These are phyloP conservation scores for Zoanthus sociatus DNA, from an alignment of 92 coral and sea anemone genomes.

Conservation along the genomic window DNA sequence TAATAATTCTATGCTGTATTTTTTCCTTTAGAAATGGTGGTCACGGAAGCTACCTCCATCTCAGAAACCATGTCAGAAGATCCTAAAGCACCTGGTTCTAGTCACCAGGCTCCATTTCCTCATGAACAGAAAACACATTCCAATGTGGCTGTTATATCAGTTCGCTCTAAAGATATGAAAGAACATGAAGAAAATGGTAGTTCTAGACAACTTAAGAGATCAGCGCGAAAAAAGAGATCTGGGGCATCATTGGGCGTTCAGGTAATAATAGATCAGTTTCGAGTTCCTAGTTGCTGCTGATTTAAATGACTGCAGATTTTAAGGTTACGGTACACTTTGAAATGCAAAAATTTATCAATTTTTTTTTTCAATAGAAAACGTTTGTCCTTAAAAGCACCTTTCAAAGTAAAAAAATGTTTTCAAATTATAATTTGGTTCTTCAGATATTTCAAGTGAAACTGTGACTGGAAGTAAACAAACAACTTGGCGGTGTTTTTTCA, in stretches of 20 bases:
- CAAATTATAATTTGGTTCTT: too few species aligned
- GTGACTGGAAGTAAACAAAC: too few species aligned
- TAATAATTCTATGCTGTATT: neutral
- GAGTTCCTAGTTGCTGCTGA: too few species aligned
- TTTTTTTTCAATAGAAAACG: too few species aligned
- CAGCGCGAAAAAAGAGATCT: conserved; percentile 56
- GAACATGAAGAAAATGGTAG: conserved; percentile 48
- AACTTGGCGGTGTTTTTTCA: too few species aligned
- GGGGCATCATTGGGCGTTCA: conserved; percentile 68
- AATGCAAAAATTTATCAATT: too few species aligned
- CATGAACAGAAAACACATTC: conserved; percentile 59
- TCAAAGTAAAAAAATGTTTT: too few species aligned
- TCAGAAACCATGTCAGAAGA: conserved; percentile 31
- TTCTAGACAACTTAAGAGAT: conserved; percentile 54
- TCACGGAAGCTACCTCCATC: conserved; percentile 24
- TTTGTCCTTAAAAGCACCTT: too few species aligned
- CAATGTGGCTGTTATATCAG: conserved; percentile 94
- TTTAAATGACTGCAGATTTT: too few species aligned
- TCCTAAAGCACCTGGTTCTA: neutral
- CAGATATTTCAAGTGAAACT: too few species aligned
- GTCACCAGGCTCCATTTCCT: conserved; percentile 46
- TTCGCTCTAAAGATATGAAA: conserved; percentile 73
- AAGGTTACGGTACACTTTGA: too few species aligned
- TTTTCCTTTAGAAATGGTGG: neutral
- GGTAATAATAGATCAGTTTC: conserved; percentile 48